Percentiles rank a stretch among this genome's conserved stretches.
These are phyloP conservation scores for Malurus splendens DNA, from an alignment of 2,797 vertebrate genomes.

Conservation along the genomic window DNA sequence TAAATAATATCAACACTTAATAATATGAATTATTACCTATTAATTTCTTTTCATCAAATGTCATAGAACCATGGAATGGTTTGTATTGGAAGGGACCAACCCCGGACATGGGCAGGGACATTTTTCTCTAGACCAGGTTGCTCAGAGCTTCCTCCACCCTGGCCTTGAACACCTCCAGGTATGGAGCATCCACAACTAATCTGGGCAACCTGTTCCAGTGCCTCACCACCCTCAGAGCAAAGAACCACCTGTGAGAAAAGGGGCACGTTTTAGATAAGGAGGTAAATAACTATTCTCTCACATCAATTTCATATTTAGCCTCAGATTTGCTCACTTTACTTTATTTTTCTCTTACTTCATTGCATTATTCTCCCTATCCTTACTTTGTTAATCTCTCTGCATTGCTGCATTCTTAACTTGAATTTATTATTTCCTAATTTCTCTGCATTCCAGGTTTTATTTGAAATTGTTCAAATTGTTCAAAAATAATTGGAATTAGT, in stretches of 20 bases:
- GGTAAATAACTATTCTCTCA: not conserved
- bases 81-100: not conserved
- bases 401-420: not conserved
- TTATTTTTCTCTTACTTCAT: not conserved
- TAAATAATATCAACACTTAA: not conserved
- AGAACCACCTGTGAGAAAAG: not conserved
- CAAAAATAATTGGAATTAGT: not conserved
- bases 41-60: not conserved
- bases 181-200: not conserved
- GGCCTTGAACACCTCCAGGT: not conserved
- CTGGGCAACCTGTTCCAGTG: not conserved
- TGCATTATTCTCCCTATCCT: not conserved
- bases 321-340: not conserved
- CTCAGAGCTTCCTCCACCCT: not conserved
- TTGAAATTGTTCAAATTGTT: not conserved
- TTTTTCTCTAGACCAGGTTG: not conserved
- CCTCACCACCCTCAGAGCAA: not conserved
- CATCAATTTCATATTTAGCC: not conserved
- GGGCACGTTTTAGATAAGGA: not conserved
- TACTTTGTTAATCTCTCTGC: not conserved
- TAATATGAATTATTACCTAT: not conserved
- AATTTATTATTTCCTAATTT: not conserved
- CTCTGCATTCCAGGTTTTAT: not conserved
- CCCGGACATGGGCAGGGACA: too few species aligned
- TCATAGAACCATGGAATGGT: not conserved